phyloP scores from a whole-genome alignment of 2,113 vertebrate genomes.

The Isichthys henryi region DNA sequence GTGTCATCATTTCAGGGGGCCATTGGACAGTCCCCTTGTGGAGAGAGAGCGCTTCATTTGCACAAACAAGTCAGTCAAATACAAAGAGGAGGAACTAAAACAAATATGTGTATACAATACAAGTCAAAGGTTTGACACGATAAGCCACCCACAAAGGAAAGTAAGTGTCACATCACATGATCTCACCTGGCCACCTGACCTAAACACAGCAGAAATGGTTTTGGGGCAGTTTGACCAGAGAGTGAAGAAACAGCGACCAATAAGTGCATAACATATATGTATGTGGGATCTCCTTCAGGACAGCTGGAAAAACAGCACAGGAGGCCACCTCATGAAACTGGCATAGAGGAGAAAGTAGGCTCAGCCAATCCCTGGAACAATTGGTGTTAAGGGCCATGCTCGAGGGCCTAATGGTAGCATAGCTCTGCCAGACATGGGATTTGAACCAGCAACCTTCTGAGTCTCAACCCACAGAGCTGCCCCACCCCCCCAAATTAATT shows the following conservation, averaged over 20 bases:
- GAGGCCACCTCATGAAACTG: neutral
- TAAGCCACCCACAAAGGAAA: neutral
- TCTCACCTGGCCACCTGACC: neutral
- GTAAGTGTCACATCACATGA: neutral
- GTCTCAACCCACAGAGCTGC: neutral
- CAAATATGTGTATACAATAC: neutral
- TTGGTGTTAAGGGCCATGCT: neutral
- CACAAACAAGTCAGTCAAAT: neutral
- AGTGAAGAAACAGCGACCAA: neutral
- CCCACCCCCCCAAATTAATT: neutral
- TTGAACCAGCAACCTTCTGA: neutral
- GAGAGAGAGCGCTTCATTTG: neutral
- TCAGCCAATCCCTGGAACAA: neutral
- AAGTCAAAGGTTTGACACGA: neutral
- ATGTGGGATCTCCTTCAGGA: neutral
- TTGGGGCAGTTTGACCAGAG: neutral
- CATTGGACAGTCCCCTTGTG: neutral
- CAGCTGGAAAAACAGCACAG: neutral
- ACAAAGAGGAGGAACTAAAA: neutral
- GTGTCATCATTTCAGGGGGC: neutral
- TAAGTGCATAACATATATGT: neutral
- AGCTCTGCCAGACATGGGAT: neutral
- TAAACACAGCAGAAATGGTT: neutral
- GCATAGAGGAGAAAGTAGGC: neutral
- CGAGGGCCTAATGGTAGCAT: neutral